Evolutionary conservation across 2,797 vertebrate genomes (phyloP).

Genomic region (Pterois miles): DNA sequence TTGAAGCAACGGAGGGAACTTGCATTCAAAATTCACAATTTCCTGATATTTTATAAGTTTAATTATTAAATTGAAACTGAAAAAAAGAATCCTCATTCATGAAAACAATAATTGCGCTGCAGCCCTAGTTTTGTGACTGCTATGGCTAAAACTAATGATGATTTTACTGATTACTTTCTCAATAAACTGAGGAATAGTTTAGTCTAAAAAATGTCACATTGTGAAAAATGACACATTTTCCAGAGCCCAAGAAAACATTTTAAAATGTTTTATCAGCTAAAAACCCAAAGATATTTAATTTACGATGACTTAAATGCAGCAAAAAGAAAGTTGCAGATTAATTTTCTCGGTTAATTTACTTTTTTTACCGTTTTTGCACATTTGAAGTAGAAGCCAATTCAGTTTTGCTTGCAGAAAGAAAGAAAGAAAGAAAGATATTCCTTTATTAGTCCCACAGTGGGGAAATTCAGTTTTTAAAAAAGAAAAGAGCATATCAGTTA

Average conservation of each 20-base stretch:
- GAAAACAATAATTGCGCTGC: background rate
- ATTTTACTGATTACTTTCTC: background rate
- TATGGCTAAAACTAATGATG: background rate
- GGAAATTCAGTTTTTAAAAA: too few species aligned
- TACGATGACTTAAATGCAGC: background rate
- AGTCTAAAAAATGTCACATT: background rate
- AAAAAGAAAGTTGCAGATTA: background rate
- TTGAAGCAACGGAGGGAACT: too few species aligned
- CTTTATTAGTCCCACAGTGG: too few species aligned
- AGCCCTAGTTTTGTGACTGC: background rate
- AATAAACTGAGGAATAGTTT: background rate
- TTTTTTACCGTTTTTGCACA: background rate
- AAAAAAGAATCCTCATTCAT: background rate
- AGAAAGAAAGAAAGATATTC: too few species aligned
- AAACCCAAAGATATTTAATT: background rate
- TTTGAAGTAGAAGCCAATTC: background rate
- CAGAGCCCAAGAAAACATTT: background rate
- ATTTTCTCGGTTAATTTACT: background rate
- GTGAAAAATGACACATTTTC: background rate
- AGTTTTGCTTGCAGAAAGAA: background rate
- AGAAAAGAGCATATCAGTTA: background rate
- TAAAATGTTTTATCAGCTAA: background rate
- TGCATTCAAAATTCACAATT: background rate
- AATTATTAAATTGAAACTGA: background rate
- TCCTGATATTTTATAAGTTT: background rate